Evolutionary conservation across 1,140 invertebrate genomes (phyloP), one percentile per base, ranked within the genome.

Genomic region (Oscheius sp.): DNA sequence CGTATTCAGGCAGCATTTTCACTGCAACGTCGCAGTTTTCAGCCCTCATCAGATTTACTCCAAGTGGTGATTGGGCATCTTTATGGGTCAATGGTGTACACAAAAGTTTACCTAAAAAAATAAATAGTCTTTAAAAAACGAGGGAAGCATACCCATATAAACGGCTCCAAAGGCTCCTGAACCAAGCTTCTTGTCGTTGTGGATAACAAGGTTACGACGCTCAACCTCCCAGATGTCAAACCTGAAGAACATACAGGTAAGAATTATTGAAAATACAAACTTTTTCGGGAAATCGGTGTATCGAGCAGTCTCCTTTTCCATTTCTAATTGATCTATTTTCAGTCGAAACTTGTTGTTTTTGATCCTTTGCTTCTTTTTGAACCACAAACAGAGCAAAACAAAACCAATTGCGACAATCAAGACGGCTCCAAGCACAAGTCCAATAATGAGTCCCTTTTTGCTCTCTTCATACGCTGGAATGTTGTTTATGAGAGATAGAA

Each of bases 1-100:
- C 78, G 65, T 82, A 82, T 66, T 87, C 87, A 74, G 85, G 82
- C 35, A 87, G 73, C 82, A 85, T 84, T 78, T 87, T 86, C 4
- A 87, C 84, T n/a, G 86, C 86, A 34, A 86, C 49, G 13, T 78
- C 45, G 31, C 80, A 81, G 70, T 83, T 84, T 45, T 83, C 83
- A n/a, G 82, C 82, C 31, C 83, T 38, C 82, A 84, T 80, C 23
- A 84, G 65, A 55, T 83, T 81, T 18, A 80, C 80, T 23, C 81
- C 80, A 7, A 82, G 66, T 7, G 81, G 76, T n/a, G 80, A 83
- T 28, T 83, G 77, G 0, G 81, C 81, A 64, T 78, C 79, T 66
- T 84, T 77, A 38, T 73, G 66, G 18, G 75, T 78, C 42, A 78
- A 68, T 13, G 71, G 62, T 61, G 73, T 71, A 20, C 82, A 83